Base-by-base conservation (phyloP, 2,113 vertebrate species). In the Protobothrops mucrosquamatus region DNA sequence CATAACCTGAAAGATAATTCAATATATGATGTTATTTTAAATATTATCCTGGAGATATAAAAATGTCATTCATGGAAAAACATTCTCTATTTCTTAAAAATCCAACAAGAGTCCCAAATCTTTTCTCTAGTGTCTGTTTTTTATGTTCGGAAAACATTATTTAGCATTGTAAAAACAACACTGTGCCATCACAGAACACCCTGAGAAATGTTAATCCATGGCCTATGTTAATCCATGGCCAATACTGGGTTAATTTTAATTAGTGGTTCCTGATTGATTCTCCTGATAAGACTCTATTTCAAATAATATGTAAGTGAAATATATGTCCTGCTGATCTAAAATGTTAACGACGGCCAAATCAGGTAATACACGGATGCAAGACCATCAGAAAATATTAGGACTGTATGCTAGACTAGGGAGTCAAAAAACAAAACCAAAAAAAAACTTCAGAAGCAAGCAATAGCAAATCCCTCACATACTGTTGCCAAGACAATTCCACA, bases 1-100 rank as follows among this genome's bases (percentile, higher is more conserved):
- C 99, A 99, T 99, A 99, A 99, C 98, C 99, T 99, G 95, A 90
- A 91, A 93, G 51, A 93, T n/a, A 93, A 89, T 93, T 85, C 2
- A 57, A 89, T 4, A 59, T 23, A 54, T 87, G 4, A n/a, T 43
- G 39, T 86, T 85, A 34, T 55, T 89, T 89, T 20, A 81, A 89
- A 48, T 56, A 51, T 74, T 85, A 89, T 26, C 22, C 26, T 93
- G 29, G 54, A 87, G 4, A 52, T 93, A n/a, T n/a, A 92, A 59
- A 57, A 34, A 23, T 81, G 34, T 43, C 34, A 81, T 81, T 81
- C 3, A 3, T 43, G 74, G n/a, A 81, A 18, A 26, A 34, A 34
- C 23, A 24, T 20, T 61, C 23, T 48, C n/a, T n/a, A 9, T 14
- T 20, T n/a, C 5, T 56, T 59, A 87, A 9, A 64, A 88, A 88